Percentiles rank a stretch among this genome's conserved stretches.
Conservation (phyloP, 2,888 invertebrate species). For the Tigriopus californicus region DNA sequence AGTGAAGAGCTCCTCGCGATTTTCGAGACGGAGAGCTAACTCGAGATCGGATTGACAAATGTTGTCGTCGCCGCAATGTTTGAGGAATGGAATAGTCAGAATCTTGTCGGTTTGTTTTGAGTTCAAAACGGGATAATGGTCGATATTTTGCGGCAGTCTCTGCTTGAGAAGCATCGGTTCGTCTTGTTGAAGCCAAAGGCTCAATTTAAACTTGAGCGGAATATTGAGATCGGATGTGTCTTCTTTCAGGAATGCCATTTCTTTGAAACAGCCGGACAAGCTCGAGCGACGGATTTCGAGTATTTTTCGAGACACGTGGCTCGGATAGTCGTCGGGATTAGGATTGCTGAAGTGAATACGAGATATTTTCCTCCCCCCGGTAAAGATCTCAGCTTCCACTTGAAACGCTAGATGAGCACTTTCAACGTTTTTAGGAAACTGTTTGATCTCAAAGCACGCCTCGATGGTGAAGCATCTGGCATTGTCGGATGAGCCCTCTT, state of each 20-base stretch:
- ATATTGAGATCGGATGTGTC: neutral
- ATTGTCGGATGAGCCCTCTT: neutral
- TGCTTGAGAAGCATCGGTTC: neutral
- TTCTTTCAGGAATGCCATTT: conserved; percentile 10
- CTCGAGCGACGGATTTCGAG: too few species aligned
- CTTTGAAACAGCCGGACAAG: conserved; percentile 12
- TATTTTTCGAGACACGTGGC: too few species aligned
- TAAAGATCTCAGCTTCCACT: conserved; percentile 10
- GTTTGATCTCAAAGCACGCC: conserved; percentile 10
- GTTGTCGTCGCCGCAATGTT: conserved; percentile 13
- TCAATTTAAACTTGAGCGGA: conserved; percentile 1
- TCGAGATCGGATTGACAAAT: conserved; percentile 13
- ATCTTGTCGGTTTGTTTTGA: neutral
- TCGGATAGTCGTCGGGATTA: neutral
- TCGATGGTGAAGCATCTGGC: neutral
- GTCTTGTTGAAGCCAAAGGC: conserved; percentile 3
- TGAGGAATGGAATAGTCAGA: conserved; percentile 8
- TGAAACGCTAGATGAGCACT: conserved; percentile 3
- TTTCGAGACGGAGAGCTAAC: neutral
- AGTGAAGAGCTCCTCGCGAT: neutral
- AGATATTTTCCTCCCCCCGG: conserved; percentile 6
- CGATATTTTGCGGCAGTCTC: neutral
- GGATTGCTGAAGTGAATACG: conserved; percentile 4
- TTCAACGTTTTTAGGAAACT: conserved; percentile 13
- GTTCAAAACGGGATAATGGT: conserved; percentile 10